These are phyloP conservation scores for Rhyacophila evoluta DNA, from an alignment of 2,888 invertebrate species.

Conservation along the genomic window DNA sequence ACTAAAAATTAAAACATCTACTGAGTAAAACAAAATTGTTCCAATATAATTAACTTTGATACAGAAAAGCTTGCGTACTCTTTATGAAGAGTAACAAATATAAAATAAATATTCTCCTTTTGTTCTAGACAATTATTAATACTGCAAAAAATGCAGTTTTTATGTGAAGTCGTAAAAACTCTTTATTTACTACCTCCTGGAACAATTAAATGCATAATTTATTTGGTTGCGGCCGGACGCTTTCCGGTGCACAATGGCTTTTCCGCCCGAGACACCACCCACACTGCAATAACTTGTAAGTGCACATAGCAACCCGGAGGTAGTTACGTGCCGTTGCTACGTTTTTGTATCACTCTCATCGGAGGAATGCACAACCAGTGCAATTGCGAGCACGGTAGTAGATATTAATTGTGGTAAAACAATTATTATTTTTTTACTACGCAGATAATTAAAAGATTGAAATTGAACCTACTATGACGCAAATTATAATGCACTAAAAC, in stretches of 20 bases:
- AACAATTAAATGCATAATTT: conserved; percentile 22
- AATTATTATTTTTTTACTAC: neutral
- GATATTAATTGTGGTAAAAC: neutral
- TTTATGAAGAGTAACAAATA: too few species aligned
- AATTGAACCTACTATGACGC: neutral
- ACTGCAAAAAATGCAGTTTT: neutral
- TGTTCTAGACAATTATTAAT: neutral
- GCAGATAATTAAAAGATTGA: neutral
- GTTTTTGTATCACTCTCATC: neutral
- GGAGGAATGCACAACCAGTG: conserved; percentile 15
- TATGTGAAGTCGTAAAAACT: neutral
- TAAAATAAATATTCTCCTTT: too few species aligned
- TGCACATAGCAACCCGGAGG: neutral
- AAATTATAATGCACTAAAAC: too few species aligned
- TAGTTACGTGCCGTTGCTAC: conserved; percentile 28
- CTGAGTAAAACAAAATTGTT: too few species aligned
- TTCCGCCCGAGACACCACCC: conserved; percentile 20
- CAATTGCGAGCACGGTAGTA: neutral
- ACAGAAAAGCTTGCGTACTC: too few species aligned
- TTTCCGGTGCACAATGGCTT: conserved; percentile 13
- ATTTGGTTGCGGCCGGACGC: conserved; percentile 24
- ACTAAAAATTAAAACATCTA: too few species aligned
- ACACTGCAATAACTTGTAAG: conserved; percentile 27
- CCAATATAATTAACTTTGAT: too few species aligned
- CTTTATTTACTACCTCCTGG: conserved; percentile 19